phyloP scores from a whole-genome alignment of 2,113 vertebrate genomes.

The Anoplopoma fimbria region DNA sequence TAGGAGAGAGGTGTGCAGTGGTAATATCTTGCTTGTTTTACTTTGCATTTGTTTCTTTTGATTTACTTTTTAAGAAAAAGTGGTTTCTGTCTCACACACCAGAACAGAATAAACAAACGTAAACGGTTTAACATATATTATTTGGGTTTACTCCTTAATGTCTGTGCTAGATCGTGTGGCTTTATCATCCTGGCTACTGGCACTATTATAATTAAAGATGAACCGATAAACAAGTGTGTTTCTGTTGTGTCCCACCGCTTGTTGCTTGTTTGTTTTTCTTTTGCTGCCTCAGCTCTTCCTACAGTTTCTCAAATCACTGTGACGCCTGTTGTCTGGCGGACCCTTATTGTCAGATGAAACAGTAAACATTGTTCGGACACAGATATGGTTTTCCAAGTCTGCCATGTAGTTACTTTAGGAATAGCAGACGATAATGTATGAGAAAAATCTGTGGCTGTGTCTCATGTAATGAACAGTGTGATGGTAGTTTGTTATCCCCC shows the following conservation, averaged over 20 bases:
- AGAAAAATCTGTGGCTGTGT: not conserved
- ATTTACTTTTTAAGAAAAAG: constrained; percentile 1
- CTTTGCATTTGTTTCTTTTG: not conserved
- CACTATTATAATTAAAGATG: constrained; percentile 9
- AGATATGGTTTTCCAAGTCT: not conserved
- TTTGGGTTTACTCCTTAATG: not conserved
- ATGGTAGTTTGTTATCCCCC: not conserved
- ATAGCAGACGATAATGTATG: not conserved
- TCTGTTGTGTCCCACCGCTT: not conserved
- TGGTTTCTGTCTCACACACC: not conserved
- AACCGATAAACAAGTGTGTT: constrained; percentile 13
- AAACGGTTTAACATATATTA: not conserved
- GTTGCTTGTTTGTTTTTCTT: not conserved
- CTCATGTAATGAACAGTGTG: not conserved
- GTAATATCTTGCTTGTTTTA: not conserved
- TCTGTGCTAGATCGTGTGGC: not conserved
- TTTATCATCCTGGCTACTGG: not conserved
- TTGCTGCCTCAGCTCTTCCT: not conserved
- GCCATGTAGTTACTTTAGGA: not conserved
- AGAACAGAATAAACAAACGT: not conserved
- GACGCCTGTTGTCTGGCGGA: not conserved
- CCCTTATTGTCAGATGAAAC: not conserved
- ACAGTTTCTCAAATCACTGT: not conserved
- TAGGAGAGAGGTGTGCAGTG: not conserved
- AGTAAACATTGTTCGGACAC: not conserved